phyloP scores from a whole-genome alignment of 1,140 invertebrate species.

The Drosophila trapezifrons region DNA sequence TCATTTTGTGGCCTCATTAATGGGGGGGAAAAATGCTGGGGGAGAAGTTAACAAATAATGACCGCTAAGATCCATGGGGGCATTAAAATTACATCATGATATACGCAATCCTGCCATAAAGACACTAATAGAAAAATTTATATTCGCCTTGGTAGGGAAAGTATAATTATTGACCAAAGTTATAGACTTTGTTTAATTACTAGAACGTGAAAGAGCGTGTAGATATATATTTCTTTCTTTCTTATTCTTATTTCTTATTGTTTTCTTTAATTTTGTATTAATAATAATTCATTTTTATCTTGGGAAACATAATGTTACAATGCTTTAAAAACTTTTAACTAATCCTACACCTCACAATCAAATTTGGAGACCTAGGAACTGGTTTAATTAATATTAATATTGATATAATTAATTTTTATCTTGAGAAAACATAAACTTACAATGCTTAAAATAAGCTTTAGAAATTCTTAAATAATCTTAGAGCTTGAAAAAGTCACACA shows the following conservation, averaged over 20 bases:
- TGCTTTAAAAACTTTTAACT: too few species aligned
- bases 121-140: constrained; percentile 21
- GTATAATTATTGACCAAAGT: not conserved
- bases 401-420: not conserved
- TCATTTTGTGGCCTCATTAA: constrained; percentile 57
- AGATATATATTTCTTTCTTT: too few species aligned
- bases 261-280: too few species aligned
- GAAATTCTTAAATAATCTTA: not conserved
- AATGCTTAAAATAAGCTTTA: not conserved
- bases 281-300: too few species aligned
- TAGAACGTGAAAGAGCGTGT: not conserved
- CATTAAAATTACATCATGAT: constrained; percentile 46
- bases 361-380: too few species aligned
- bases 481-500: too few species aligned
- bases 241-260: too few species aligned
- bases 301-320: too few species aligned
- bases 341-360: too few species aligned
- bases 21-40: not conserved
- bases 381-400: too few species aligned
- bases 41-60: constrained; percentile 39
- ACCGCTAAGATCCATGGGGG: constrained; percentile 27
- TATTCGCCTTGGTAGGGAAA: not conserved
- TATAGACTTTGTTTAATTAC: constrained; percentile 4
- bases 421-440: not conserved
- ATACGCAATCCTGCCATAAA: constrained; percentile 32